Evolutionary conservation across 1,140 invertebrate genomes (phyloP).

Genomic region (Pseudomyrmex concolor): DNA sequence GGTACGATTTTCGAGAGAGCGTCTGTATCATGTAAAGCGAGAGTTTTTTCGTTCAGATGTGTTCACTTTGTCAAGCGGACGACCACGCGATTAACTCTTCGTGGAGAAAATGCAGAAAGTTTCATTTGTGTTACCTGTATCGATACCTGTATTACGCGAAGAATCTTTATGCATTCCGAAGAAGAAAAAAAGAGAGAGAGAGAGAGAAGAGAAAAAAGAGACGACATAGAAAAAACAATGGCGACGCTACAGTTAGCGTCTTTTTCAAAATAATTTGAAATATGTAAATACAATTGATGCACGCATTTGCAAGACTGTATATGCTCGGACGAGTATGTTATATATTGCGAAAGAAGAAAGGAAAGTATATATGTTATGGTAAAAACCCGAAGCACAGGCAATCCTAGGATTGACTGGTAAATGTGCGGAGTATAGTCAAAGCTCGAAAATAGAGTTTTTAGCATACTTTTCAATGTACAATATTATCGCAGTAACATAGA

Average conservation of each 20-base stretch:
- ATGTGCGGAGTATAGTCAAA: no score
- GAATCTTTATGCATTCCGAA: constrained; percentile 39
- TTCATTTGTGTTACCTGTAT: constrained; percentile 48
- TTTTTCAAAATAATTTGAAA: constrained; percentile 75
- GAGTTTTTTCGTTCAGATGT: neutral
- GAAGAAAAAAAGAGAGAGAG: neutral
- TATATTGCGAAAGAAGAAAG: constrained; percentile 7
- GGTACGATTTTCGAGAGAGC: no score
- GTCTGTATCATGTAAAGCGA: no score
- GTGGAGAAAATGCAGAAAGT: neutral
- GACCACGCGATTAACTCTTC: constrained; percentile 38
- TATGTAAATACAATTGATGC: constrained; percentile 72
- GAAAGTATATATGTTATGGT: neutral
- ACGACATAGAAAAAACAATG: constrained; percentile 53
- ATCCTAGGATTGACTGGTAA: no score
- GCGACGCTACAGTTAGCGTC: constrained; percentile 71
- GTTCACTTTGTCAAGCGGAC: neutral
- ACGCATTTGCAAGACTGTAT: constrained; percentile 49
- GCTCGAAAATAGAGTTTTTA: no score
- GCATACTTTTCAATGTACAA: no score
- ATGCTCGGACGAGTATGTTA: neutral
- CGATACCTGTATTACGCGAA: constrained; percentile 55
- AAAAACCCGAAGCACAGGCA: no score
- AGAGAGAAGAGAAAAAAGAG: constrained; percentile 34
- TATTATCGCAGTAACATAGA: no score